A percentile compares a stretch with the other conserved stretches of the same genome.
These are phyloP conservation scores for Campoplex capitator DNA, from an alignment of 2,888 invertebrate species.

Conservation along the genomic window DNA sequence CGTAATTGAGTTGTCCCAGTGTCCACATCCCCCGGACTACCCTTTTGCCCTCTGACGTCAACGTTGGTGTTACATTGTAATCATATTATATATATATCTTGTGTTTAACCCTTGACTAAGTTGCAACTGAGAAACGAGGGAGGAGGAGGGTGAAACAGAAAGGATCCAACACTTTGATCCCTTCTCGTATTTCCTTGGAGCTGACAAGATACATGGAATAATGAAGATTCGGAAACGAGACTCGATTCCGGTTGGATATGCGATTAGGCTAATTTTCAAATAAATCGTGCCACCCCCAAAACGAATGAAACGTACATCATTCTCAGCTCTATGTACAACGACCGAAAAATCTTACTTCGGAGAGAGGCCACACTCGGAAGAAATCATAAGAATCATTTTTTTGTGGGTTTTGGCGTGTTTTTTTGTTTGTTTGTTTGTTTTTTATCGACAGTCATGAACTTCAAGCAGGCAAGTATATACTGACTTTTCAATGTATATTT, in stretches of 20 bases:
- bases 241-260: background rate
- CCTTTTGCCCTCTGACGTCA: conserved; percentile 44
- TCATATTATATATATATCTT: conserved; percentile 8
- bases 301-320: background rate
- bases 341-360: background rate
- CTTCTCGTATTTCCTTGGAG: background rate
- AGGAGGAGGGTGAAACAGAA: background rate
- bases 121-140: background rate
- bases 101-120: conserved; percentile 27
- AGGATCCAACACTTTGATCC: background rate
- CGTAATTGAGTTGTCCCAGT: conserved; percentile 71
- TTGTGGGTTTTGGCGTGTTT: background rate
- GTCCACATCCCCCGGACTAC: conserved; percentile 54
- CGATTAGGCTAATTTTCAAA: background rate
- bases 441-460: conserved; percentile 10
- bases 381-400: conserved; percentile 1
- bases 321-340: background rate
- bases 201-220: background rate
- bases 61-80: conserved; percentile 54
- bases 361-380: background rate
- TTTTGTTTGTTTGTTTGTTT: background rate
- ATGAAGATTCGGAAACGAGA: background rate
- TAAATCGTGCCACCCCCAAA: too few relatives aligned
- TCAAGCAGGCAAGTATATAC: conserved; percentile 13
- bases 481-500: conserved; percentile 37